Evolutionary conservation across 1,140 invertebrate species (phyloP).

Genomic region (Oryctes rhinoceros): DNA sequence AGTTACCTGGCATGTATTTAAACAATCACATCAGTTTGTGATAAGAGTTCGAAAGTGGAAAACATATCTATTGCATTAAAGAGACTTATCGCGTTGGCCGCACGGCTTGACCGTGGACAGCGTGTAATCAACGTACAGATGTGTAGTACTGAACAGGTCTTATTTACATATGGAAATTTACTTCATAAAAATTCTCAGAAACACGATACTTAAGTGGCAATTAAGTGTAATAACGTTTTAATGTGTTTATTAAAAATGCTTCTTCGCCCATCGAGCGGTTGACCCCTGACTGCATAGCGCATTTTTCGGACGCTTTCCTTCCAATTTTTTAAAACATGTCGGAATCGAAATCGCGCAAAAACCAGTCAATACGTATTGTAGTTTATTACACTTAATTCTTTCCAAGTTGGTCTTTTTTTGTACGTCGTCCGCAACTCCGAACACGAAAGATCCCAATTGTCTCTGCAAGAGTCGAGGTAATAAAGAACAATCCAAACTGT

Average conservation of each 20-base stretch:
- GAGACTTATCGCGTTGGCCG: background rate
- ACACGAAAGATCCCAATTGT: slow-evolving; percentile 37
- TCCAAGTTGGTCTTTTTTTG: slow-evolving; percentile 27
- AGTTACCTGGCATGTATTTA: background rate
- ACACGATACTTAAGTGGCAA: slow-evolving; percentile 32
- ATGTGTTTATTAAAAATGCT: slow-evolving; percentile 37
- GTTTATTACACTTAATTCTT: slow-evolving; percentile 35
- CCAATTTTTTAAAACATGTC: slow-evolving; percentile 35
- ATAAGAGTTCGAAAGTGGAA: background rate
- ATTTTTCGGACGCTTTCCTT: slow-evolving; percentile 17
- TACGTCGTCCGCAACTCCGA: slow-evolving; percentile 30
- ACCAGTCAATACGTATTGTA: slow-evolving; percentile 31
- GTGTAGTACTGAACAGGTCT: background rate
- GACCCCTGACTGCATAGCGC: slow-evolving; percentile 5
- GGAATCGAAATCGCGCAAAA: slow-evolving; percentile 28
- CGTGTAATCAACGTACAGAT: slow-evolving; percentile 24
- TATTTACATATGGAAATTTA: slow-evolving; percentile 38
- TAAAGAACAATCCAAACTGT: slow-evolving; percentile 43
- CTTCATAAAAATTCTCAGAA: slow-evolving; percentile 36
- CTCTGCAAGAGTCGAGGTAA: slow-evolving; percentile 35
- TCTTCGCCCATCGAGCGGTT: background rate
- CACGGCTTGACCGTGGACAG: background rate
- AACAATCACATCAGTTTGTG: background rate
- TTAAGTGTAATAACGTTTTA: slow-evolving; percentile 37
- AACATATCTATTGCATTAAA: slow-evolving; percentile 29